Evolutionary conservation across 2,113 vertebrate genomes (phyloP).

Genomic region (Xyrauchen texanus): DNA sequence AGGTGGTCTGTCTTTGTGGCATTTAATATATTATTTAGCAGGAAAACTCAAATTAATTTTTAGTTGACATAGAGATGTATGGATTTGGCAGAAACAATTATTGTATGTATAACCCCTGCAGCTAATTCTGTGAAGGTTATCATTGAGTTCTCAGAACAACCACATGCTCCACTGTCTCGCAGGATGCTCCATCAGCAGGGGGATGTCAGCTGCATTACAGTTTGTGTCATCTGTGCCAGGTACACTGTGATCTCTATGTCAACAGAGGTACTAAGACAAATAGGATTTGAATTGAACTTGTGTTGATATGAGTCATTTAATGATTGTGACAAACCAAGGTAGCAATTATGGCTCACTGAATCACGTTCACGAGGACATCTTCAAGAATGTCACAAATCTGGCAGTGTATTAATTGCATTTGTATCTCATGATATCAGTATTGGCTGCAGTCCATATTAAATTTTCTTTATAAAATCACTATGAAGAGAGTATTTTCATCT

Average conservation of each 20-base stretch:
- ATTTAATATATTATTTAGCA: conserved; percentile 86
- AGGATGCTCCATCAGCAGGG: conserved; percentile 41
- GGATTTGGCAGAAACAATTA: conserved; percentile 90
- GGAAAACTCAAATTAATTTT: conserved; percentile 84
- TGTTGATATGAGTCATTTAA: conserved; percentile 31
- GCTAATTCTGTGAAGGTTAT: conserved; percentile 74
- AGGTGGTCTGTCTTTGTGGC: conserved; percentile 60
- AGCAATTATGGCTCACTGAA: conserved; percentile 41
- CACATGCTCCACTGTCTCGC: conserved; percentile 55
- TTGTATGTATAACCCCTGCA: conserved; percentile 78
- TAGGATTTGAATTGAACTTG: conserved; percentile 26
- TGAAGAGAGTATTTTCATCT: not conserved
- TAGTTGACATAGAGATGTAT: conserved; percentile 87
- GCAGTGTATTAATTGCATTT: conserved; percentile 53
- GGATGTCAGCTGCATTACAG: conserved; percentile 61
- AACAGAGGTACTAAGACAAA: conserved; percentile 13
- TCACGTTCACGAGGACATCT: conserved; percentile 33
- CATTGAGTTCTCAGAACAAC: conserved; percentile 67
- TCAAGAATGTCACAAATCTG: conserved; percentile 37
- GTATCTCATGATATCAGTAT: conserved; percentile 24
- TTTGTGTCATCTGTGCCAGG: conserved; percentile 35
- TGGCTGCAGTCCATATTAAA: conserved; percentile 26
- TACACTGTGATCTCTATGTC: conserved; percentile 24
- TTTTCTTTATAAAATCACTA: not conserved
- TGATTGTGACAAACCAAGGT: conserved; percentile 35